phyloP scores from a whole-genome alignment of 1,140 invertebrate species.

The Ips nitidus region DNA sequence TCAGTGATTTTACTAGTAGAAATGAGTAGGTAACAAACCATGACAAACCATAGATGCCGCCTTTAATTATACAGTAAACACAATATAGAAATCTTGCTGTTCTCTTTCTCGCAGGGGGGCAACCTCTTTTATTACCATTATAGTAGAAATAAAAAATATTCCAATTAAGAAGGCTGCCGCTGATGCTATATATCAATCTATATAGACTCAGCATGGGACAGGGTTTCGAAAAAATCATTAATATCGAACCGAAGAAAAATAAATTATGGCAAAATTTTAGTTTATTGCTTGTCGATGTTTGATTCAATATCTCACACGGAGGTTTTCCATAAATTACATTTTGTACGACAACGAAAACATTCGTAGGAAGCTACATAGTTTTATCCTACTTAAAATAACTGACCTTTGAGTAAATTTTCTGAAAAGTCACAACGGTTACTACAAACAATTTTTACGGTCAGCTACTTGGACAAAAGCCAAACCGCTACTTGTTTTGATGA shows the following conservation, averaged over 20 bases:
- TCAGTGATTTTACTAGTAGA: slow-evolving; percentile 36
- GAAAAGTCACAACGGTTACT: no score
- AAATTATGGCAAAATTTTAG: slow-evolving; percentile 46
- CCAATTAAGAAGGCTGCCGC: slow-evolving; percentile 53
- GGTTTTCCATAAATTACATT: no score
- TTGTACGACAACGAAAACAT: no score
- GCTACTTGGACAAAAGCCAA: no score
- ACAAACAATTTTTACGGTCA: no score
- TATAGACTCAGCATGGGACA: slow-evolving; percentile 48
- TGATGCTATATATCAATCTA: slow-evolving; percentile 53
- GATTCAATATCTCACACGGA: no score
- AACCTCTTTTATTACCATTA: slow-evolving; percentile 52
- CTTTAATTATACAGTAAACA: slow-evolving; percentile 44
- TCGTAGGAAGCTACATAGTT: no score
- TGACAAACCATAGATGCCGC: slow-evolving; percentile 42
- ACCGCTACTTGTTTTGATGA: no score
- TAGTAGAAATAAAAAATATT: slow-evolving; percentile 50
- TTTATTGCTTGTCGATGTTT: slow-evolving; percentile 5
- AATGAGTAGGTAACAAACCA: slow-evolving; percentile 41
- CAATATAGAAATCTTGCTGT: slow-evolving; percentile 38
- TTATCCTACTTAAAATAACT: no score
- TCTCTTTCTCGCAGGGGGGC: slow-evolving; percentile 45
- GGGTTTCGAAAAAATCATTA: slow-evolving; percentile 48
- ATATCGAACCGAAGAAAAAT: slow-evolving; percentile 46
- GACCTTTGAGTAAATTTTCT: no score